phyloP scores from a whole-genome alignment of 2,113 vertebrate genomes.

The Scortum barcoo region DNA sequence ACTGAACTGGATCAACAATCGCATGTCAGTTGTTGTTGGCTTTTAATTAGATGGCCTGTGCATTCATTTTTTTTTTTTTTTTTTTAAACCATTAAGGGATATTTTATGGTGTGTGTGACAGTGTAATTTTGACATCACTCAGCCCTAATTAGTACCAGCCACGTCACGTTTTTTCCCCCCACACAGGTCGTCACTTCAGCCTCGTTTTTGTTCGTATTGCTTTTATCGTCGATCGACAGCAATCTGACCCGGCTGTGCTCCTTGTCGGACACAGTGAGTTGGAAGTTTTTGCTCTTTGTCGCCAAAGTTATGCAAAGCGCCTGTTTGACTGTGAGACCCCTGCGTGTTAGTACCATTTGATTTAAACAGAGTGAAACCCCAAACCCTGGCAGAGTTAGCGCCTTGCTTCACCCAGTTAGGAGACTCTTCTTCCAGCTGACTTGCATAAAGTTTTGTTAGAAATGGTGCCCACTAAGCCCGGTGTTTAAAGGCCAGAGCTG shows the following conservation, averaged over 20 bases:
- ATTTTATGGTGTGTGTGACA: not conserved
- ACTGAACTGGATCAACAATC: not conserved
- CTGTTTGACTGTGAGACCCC: not conserved
- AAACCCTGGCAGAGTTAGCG: not conserved
- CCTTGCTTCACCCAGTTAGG: slow-evolving; percentile 11
- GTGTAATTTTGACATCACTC: slow-evolving; percentile 12
- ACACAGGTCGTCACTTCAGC: not conserved
- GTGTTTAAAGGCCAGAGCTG: slow-evolving; percentile 8
- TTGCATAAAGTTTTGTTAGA: slow-evolving; percentile 49
- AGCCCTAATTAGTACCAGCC: slow-evolving; percentile 22
- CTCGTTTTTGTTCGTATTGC: slow-evolving; percentile 30
- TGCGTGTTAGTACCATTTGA: slow-evolving; percentile 16
- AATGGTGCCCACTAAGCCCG: not conserved
- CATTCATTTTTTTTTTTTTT: no score
- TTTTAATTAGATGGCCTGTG: not conserved
- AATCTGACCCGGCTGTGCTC: not conserved
- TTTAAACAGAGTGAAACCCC: not conserved
- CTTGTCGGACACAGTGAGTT: not conserved
- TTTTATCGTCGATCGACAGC: not conserved
- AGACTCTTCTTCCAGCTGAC: not conserved
- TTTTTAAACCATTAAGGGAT: not conserved
- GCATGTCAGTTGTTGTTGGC: not conserved
- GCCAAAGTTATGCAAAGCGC: not conserved
- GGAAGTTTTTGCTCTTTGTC: not conserved
- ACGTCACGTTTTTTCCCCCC: not conserved